Conservation (phyloP, 2,888 invertebrate genomes). For the Megastigmus dorsalis region DNA sequence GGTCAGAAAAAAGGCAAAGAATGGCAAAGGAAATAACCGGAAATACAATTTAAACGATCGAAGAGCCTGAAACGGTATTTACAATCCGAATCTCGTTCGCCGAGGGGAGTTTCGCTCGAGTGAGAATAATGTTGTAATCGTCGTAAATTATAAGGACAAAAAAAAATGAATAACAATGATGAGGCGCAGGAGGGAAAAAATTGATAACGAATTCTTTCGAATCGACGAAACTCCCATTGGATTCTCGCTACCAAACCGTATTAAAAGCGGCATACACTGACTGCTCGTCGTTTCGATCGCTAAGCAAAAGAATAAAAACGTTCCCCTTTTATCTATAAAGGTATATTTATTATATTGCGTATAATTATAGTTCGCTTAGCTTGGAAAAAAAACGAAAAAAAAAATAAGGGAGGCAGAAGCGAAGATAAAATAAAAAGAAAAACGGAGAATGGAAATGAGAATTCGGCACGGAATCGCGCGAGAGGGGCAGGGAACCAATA, state of each 20-base stretch:
- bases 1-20: neutral
- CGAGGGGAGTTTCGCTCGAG: slow-evolving; percentile 41
- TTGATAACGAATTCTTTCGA: slow-evolving; percentile 5
- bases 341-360: slow-evolving; percentile 47
- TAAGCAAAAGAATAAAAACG: slow-evolving; percentile 12
- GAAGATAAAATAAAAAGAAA: neutral
- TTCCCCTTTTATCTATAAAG: slow-evolving; percentile 17
- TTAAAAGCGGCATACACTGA: slow-evolving; percentile 40
- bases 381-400: slow-evolving; percentile 13
- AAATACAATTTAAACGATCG: slow-evolving; percentile 31
- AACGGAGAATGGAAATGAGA: neutral
- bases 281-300: slow-evolving; percentile 56
- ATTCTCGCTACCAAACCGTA: slow-evolving; percentile 26
- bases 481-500: slow-evolving; percentile 36
- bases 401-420: neutral
- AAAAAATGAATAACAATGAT: slow-evolving; percentile 3
- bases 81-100: slow-evolving; percentile 35
- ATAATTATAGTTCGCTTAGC: slow-evolving; percentile 50
- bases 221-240: slow-evolving; percentile 36
- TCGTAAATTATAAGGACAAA: slow-evolving; percentile 17
- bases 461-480: slow-evolving; percentile 22
- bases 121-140: slow-evolving; percentile 37
- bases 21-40: neutral
- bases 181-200: too few relatives aligned
- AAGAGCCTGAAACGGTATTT: slow-evolving; percentile 43